Evolutionary conservation across 1,140 invertebrate species (phyloP).

Genomic region (Lordiphosa collinella): DNA sequence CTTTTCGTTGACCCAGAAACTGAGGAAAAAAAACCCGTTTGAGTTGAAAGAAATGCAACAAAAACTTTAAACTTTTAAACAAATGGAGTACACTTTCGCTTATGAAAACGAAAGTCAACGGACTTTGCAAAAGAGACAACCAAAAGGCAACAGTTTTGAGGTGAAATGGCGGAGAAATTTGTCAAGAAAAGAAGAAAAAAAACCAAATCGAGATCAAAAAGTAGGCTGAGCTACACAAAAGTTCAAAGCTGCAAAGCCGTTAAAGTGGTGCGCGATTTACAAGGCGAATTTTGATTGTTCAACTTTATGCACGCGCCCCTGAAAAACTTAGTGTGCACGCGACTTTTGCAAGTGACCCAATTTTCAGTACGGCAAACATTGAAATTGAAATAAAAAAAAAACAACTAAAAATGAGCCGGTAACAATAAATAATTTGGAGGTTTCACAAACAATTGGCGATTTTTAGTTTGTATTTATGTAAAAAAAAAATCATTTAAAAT

Average conservation of each 20-base stretch:
- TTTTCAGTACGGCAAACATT: conserved; percentile 62
- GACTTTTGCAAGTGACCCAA: conserved; percentile 72
- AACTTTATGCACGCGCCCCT: conserved; percentile 30
- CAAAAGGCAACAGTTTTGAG: conserved; percentile 16
- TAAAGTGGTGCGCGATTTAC: conserved; percentile 30
- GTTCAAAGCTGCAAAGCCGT: conserved; percentile 35
- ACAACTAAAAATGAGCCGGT: conserved; percentile 28
- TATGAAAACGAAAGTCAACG: conserved; percentile 77
- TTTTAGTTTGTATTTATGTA: conserved; percentile 50
- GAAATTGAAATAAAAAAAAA: conserved; percentile 59
- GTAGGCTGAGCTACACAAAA: conserved; percentile 31
- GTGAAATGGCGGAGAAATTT: conserved; percentile 74
- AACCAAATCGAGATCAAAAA: conserved; percentile 24
- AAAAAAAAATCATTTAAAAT: conserved; percentile 28
- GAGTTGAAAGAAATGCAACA: conserved; percentile 52
- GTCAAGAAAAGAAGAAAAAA: conserved; percentile 28
- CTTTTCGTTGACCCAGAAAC: conserved; percentile 67
- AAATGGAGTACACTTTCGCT: conserved; percentile 78
- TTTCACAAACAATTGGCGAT: conserved; percentile 59
- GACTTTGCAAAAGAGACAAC: conserved; percentile 43
- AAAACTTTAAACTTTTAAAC: conserved; percentile 61
- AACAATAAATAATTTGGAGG: conserved; percentile 73
- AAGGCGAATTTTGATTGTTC: too few relatives aligned
- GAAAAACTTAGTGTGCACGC: conserved; percentile 52
- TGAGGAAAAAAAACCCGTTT: conserved; percentile 35